Evolutionary conservation across 1,140 invertebrate genomes (phyloP).

Genomic region (Scaptodrosophila lebanonensis): DNA sequence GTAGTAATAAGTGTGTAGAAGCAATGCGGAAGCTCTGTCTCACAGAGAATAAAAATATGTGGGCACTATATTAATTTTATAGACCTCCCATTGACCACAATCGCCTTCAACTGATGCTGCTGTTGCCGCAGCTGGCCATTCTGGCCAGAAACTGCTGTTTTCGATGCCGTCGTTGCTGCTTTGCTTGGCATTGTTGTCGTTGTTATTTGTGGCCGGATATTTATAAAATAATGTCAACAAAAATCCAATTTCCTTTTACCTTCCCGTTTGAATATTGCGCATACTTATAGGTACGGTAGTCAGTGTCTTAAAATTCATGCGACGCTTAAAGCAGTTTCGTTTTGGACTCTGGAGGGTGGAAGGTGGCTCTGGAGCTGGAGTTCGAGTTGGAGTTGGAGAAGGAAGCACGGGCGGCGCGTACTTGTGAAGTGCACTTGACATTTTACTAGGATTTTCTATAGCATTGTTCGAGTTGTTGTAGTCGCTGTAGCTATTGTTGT

Average conservation of each 20-base stretch:
- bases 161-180: too few relatives aligned
- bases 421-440: conserved; percentile 44
- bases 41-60: too few relatives aligned
- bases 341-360: too few relatives aligned
- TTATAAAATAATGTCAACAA: conserved; percentile 73
- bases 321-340: too few relatives aligned
- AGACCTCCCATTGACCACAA: too few relatives aligned
- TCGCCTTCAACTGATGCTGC: too few relatives aligned
- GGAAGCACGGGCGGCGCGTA: too few relatives aligned
- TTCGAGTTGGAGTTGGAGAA: neutral
- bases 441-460: conserved; percentile 30
- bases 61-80: too few relatives aligned
- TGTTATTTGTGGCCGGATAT: conserved; percentile 58
- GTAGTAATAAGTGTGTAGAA: too few relatives aligned
- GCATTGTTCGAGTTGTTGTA: conserved; percentile 1
- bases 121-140: conserved; percentile 7
- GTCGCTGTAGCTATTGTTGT: neutral
- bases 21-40: too few relatives aligned
- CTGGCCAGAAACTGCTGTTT: too few relatives aligned
- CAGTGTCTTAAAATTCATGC: conserved; percentile 3
- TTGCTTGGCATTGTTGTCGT: conserved; percentile 13
- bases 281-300: conserved; percentile 25
- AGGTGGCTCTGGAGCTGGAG: neutral
- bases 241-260: conserved; percentile 73
- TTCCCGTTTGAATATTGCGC: conserved; percentile 61